Base-by-base conservation (phyloP, 1,140 invertebrate species). In the Monochamus saltuarius region DNA sequence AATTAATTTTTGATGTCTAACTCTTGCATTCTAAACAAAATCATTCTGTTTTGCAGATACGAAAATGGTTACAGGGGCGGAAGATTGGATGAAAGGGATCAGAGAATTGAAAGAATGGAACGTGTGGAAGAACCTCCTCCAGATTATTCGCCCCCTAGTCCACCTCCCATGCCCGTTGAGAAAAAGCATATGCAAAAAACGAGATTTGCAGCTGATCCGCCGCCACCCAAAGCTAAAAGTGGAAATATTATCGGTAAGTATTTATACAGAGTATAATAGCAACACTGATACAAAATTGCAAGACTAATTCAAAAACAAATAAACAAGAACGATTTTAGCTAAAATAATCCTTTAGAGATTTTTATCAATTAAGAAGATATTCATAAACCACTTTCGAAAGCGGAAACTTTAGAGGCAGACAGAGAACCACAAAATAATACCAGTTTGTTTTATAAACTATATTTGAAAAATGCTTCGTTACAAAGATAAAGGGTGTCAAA, bases 101-200 rank as follows among this genome's bases (percentile, higher is more conserved):
- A 74, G 76, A 67, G 58, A n/a, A 78, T 81, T 47, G 77, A 79
- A 50, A 73, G 75, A 13, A 77, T 80, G 16, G 72, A 75, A 60
- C 77, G 73, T 0, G 71, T 77, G 3, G 77, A 77, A 35, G 85
- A 87, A 67, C 85, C 86, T 4, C 84, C 85, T 13, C 86, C 86
- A 1, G 86, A 89, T 69, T 89, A 88, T 69, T 87, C 86, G 2
- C 86, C 86, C 1, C 84, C 84, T 1, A 79, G 82, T 40, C 83
- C 84, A 0, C 83, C 83, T 4, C 77, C 77, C 17, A 73, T 78
- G 39, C 73, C 77, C 11, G 73, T 75, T 1, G 71, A 81, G 57
- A 79, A 83, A 16, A 86, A 86, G 71, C 80, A 82, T 59, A 82
- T 83, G 73, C 85, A 87, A 68, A 84, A 85, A 67, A 88, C 85